phyloP scores from a whole-genome alignment of 2,797 vertebrate species.

The Cheirogaleus major region DNA sequence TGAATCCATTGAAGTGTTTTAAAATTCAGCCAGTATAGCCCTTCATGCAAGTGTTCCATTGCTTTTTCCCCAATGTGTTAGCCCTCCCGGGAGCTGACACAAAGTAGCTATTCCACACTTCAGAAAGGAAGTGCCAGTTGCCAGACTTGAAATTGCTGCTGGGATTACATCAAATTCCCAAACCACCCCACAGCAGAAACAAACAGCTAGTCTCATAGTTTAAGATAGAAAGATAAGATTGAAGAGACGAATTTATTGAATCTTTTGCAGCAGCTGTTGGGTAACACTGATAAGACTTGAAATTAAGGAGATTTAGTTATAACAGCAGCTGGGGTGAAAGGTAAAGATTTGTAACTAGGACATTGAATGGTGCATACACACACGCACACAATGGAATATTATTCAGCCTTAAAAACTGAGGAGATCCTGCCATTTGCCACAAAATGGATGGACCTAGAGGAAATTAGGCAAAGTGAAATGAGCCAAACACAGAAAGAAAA shows the following conservation, averaged over 20 bases:
- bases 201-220: not conserved
- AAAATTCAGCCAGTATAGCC: not conserved
- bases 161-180: slow-evolving; percentile 69
- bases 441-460: not conserved
- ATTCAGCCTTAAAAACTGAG: not conserved
- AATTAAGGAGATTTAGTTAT: not conserved
- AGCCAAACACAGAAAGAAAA: not conserved
- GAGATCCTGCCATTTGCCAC: not conserved
- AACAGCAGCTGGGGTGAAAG: not conserved
- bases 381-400: not conserved
- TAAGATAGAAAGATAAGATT: slow-evolving; percentile 35
- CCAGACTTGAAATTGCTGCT: slow-evolving; percentile 65
- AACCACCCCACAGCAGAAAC: slow-evolving; percentile 14
- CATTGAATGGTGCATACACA: not conserved
- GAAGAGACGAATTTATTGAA: not conserved
- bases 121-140: slow-evolving; percentile 22
- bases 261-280: not conserved
- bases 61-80: not conserved
- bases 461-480: not conserved
- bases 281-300: not conserved
- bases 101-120: slow-evolving; percentile 8
- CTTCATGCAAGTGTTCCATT: not conserved
- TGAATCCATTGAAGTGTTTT: not conserved
- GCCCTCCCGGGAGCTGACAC: slow-evolving; percentile 49
- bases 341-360: not conserved